Evolutionary conservation across 2,888 invertebrate species (phyloP), one percentile per base, ranked within the genome.

Genomic region (Caenorhabditis sp.): DNA sequence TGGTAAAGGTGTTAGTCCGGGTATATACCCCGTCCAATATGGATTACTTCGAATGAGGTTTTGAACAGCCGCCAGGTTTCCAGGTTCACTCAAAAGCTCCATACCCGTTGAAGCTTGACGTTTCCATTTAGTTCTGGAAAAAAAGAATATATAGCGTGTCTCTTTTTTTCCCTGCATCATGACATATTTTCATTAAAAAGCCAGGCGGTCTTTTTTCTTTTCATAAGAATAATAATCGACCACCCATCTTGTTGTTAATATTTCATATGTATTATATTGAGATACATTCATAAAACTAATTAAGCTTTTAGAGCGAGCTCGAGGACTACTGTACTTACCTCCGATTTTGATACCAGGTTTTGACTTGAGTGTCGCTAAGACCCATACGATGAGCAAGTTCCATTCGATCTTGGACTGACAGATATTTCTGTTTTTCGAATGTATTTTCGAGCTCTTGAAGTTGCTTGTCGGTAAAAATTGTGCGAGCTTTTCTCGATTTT

Each of bases 261-360:
- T 43, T 43, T 43, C 6, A 43, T 43, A 43, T 43, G 43, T 31
- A 31, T 31, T 31, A 31, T 31, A 31, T 17, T 5, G 43, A 43
- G 14, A 43, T 43, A 43, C 17, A 43, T 43, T 3, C 43, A 3
- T 3, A 43, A 3, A 6, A 43, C 43, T 43, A 43, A 43, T 43
- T 43, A 43, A n/a, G n/a, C n/a, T n/a, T n/a, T n/a, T n/a, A n/a
- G n/a, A n/a, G n/a, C n/a, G n/a, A n/a, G n/a, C n/a, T n/a, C n/a
- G 26, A 12, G 31, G 31, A 10, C 10, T 17, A 10, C 43, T 17
- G 12, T 17, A 10, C 81, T 66, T 54, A 95, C 96, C 97, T 92
- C 91, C 97, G 91, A 89, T 97, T 97, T 90, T 97, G 97, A 90
- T 97, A 97, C 97, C 99, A 99, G 86, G 99, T 99, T 90, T 99